Conservation (phyloP, 2,888 invertebrate genomes). For the Dioctria linearis region DNA sequence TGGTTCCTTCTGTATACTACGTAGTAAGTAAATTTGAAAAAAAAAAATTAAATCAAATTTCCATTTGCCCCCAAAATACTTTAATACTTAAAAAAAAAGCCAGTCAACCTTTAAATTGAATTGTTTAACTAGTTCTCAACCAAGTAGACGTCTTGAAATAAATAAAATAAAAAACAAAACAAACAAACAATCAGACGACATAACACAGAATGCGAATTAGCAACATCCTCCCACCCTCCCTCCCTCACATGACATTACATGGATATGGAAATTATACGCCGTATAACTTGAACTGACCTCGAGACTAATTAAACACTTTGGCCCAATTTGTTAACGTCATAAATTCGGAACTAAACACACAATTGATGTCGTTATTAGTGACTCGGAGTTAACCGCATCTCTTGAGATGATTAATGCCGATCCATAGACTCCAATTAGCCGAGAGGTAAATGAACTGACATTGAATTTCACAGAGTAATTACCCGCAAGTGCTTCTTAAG, state of each 20-base stretch:
- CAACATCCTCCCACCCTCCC: no score
- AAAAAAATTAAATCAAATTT: no score
- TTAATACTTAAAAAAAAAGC: no score
- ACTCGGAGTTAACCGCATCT: constrained; percentile 32
- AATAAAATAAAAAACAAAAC: no score
- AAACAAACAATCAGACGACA: no score
- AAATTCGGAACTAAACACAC: constrained; percentile 28
- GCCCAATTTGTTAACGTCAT: constrained; percentile 42
- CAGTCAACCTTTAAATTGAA: no score
- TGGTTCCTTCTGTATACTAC: no score
- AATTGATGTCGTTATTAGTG: constrained; percentile 41
- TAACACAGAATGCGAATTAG: no score
- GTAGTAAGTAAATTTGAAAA: no score
- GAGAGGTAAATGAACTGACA: constrained; percentile 39
- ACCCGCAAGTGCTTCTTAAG: not conserved
- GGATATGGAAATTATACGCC: constrained; percentile 22
- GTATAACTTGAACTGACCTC: not conserved
- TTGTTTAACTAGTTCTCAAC: no score
- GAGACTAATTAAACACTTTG: constrained; percentile 27
- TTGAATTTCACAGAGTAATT: constrained; percentile 40
- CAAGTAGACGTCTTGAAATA: no score
- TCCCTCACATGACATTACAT: not conserved
- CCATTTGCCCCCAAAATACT: no score
- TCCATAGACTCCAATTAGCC: constrained; percentile 23
- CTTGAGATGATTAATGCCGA: constrained; percentile 34